phyloP scores from a whole-genome alignment of 2,888 invertebrate genomes.

The Eugnorisma glareosa region DNA sequence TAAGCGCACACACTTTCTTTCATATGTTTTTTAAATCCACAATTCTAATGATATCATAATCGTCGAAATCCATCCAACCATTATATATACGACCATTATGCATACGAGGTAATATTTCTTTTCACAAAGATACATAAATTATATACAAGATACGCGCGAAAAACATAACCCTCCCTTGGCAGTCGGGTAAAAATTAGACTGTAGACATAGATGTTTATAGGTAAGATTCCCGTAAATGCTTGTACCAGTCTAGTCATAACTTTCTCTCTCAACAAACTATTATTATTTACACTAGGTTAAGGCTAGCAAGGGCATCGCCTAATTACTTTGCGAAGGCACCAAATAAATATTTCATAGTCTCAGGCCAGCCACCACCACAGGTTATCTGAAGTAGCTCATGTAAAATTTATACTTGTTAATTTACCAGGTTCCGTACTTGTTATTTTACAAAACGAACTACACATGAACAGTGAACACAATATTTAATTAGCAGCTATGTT shows the following conservation, averaged over 20 bases:
- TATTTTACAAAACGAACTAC: slow-evolving; percentile 43
- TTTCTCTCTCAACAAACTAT: slow-evolving; percentile 15
- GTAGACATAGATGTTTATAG: too few species aligned
- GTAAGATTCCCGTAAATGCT: neutral
- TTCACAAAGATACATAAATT: too few species aligned
- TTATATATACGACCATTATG: too few species aligned
- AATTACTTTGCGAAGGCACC: slow-evolving; percentile 31
- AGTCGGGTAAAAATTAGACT: too few species aligned
- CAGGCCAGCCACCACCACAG: slow-evolving; percentile 23
- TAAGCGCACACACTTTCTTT: too few species aligned
- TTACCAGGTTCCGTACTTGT: slow-evolving; percentile 40
- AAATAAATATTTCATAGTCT: slow-evolving; percentile 57
- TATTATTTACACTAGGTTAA: slow-evolving; percentile 11
- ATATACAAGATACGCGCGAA: too few species aligned
- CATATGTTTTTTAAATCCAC: too few species aligned
- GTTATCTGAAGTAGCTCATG: slow-evolving; percentile 56
- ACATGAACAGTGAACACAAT: slow-evolving; percentile 39
- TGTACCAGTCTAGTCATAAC: neutral
- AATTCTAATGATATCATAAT: too few species aligned
- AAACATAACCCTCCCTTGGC: too few species aligned
- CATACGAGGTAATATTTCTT: too few species aligned
- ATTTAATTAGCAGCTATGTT: slow-evolving; percentile 45
- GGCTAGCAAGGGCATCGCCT: slow-evolving; percentile 14
- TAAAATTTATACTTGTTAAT: slow-evolving; percentile 56
- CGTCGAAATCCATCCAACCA: too few species aligned